These are phyloP conservation scores for Amblyopsis rosae DNA, from an alignment of 2,113 vertebrate genomes.

Conservation along the genomic window DNA sequence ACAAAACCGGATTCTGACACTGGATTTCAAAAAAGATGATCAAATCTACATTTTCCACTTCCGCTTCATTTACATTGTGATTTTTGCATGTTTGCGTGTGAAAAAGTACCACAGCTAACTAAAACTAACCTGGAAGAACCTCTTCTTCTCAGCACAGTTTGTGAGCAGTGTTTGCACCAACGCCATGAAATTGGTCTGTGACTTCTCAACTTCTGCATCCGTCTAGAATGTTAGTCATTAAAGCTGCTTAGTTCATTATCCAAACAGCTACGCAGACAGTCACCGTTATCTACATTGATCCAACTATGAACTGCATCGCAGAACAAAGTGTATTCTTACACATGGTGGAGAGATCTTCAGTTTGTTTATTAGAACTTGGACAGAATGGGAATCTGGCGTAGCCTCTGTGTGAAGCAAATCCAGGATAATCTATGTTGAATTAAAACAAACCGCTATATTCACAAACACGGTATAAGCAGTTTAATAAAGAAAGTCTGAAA, in stretches of 20 bases:
- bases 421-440: slow-evolving; percentile 59
- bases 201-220: slow-evolving; percentile 67
- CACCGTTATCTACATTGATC: background rate
- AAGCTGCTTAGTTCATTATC: background rate
- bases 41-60: too few relatives aligned
- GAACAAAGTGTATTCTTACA: slow-evolving; percentile 38
- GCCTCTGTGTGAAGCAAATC: slow-evolving; percentile 61
- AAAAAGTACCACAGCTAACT: background rate
- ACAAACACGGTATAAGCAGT: background rate
- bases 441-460: background rate
- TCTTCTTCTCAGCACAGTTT: slow-evolving; percentile 55
- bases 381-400: slow-evolving; percentile 49
- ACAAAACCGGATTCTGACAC: too few relatives aligned
- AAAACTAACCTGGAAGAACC: slow-evolving; percentile 63
- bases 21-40: too few relatives aligned
- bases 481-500: background rate
- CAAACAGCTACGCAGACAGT: background rate
- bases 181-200: slow-evolving; percentile 72
- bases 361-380: slow-evolving; percentile 65
- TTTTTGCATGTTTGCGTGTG: background rate
- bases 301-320: background rate
- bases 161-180: slow-evolving; percentile 70
- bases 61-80: too few relatives aligned
- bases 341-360: slow-evolving; percentile 52
- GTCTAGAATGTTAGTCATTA: slow-evolving; percentile 39